These are phyloP conservation scores for Latheticus oryzae DNA, from an alignment of 2,888 invertebrate genomes.

Conservation along the genomic window DNA sequence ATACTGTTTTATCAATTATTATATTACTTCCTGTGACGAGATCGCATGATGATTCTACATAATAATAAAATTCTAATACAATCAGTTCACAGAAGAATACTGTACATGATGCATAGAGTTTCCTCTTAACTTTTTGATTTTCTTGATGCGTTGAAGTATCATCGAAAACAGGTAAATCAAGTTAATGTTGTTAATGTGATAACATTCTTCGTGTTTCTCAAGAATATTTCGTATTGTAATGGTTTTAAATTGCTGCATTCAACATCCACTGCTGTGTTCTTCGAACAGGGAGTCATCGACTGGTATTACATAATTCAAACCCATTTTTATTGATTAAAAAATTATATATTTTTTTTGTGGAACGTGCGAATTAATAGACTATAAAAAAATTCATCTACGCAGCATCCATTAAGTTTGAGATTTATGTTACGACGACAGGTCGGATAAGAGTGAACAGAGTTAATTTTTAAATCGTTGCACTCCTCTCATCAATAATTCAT, in stretches of 20 bases:
- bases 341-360: too few relatives aligned
- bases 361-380: conserved; percentile 36
- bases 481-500: conserved; percentile 58
- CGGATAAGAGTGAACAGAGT: conserved; percentile 59
- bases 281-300: conserved; percentile 4
- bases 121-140: too few relatives aligned
- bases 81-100: too few relatives aligned
- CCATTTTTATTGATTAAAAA: conserved; percentile 9
- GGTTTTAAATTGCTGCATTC: conserved; percentile 44
- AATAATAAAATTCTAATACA: conserved; percentile 6
- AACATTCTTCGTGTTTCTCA: conserved; percentile 54
- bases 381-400: conserved; percentile 27
- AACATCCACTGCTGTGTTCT: conserved; percentile 13
- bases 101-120: too few relatives aligned
- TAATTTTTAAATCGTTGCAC: conserved; percentile 60
- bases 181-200: conserved; percentile 59
- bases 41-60: conserved; percentile 41
- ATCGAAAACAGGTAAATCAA: conserved; percentile 58
- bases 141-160: too few relatives aligned
- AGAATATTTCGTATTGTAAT: conserved; percentile 56
- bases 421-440: conserved; percentile 59
- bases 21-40: conserved; percentile 52
- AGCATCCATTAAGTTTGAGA: conserved; percentile 58
- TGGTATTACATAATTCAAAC: conserved; percentile 16
- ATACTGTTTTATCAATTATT: conserved; percentile 53